These are phyloP conservation scores for Pseudococcus viburni DNA, from an alignment of 2,888 invertebrate genomes.

Conservation along the genomic window DNA sequence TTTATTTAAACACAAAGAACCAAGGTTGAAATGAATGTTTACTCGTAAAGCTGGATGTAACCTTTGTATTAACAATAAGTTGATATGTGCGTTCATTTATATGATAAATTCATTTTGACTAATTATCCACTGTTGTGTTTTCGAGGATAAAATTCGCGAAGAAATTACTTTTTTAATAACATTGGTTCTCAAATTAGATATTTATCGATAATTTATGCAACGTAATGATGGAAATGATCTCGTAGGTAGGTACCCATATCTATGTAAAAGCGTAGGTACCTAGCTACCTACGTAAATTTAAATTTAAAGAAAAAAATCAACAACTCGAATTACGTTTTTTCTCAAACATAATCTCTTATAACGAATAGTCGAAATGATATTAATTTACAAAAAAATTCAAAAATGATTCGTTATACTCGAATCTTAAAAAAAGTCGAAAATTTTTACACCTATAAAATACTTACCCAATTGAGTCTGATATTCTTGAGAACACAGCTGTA, in stretches of 20 bases:
- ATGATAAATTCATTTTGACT: not conserved
- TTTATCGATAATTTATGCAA: not conserved
- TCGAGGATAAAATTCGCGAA: slow-evolving; percentile 7
- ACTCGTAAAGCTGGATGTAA: not conserved
- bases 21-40: slow-evolving; percentile 1
- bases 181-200: slow-evolving; percentile 4
- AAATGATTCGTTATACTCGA: too few relatives aligned
- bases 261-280: too few relatives aligned
- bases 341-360: too few relatives aligned
- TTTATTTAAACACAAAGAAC: slow-evolving; percentile 6
- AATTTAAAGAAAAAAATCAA: too few relatives aligned
- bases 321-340: too few relatives aligned
- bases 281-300: not conserved
- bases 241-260: not conserved
- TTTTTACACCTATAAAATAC: not conserved
- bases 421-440: not conserved
- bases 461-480: slow-evolving; percentile 20
- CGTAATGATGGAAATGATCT: not conserved
- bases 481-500: slow-evolving; percentile 25
- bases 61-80: slow-evolving; percentile 23
- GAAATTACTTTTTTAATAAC: not conserved
- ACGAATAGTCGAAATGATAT: too few relatives aligned
- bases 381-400: too few relatives aligned
- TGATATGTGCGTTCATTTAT: slow-evolving; percentile 7
- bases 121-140: not conserved